Base-by-base conservation (phyloP, 2,113 vertebrate genomes). In the Alexandromys fortis region DNA sequence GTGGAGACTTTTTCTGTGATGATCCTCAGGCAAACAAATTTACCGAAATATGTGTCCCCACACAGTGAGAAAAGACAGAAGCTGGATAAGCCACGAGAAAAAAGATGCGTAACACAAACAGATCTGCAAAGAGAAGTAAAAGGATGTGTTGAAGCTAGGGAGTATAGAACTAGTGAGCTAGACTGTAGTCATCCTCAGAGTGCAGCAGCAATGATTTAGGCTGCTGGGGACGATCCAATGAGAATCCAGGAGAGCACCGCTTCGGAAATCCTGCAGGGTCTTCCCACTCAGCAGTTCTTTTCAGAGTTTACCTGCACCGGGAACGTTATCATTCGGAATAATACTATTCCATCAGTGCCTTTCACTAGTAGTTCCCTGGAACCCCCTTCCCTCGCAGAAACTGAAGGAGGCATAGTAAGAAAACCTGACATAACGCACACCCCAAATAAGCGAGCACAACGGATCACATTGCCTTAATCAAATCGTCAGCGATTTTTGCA, bases 211-310 rank as follows among this genome's bases (percentile, higher is more conserved):
- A 55, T 52, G 96, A 90, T 65, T 92, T 70, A 87, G 96, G 92
- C 89, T 63, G 49, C 94, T 65, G 90, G 90, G 95, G 90, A 93
- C 58, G 96, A 77, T 96, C 98, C 97, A 98, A 97, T 97, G 95
- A 96, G 97, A 94, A 96, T 86, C 14, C 88, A 65, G 81, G 96
- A 94, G 92, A 86, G 93, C 92, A 55, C 49, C 16, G 79, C 86
- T 89, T 89, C 24, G 47, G 88, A 95, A 93, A 94, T 14, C 72
- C 95, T 92, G 88, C 92, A 52, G 10, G 11, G 4, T 86, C 93
- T 91, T 55, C 94, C 91, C 82, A 45, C 72, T 81, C 58, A 21
- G 58, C 90, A 28, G 90, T 42, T 95, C 93, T 72, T 68, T 81
- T 47, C 45, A 72, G 95, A 91, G 94, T 85, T 85, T 52, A 76